Conservation (phyloP, 2,113 vertebrate species). For the Saguinus imperator region DNA sequence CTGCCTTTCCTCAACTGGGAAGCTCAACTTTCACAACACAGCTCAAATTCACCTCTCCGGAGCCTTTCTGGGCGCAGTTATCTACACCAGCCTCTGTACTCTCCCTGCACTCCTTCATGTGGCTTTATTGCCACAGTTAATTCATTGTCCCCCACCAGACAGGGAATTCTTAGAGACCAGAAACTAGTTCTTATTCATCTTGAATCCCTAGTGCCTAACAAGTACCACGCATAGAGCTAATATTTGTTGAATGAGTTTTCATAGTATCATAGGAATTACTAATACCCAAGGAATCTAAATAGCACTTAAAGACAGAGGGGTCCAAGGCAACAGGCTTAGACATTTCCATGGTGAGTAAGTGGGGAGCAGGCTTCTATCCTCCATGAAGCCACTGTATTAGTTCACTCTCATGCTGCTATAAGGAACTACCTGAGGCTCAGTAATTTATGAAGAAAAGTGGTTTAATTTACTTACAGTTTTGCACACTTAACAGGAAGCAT, state of each 20-base stretch:
- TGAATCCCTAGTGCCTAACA: not conserved
- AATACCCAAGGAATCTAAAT: not conserved
- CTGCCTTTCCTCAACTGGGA: not conserved
- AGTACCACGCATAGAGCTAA: not conserved
- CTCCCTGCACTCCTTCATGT: not conserved
- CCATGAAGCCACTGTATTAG: no score
- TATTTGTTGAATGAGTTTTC: not conserved
- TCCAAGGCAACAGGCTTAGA: not conserved
- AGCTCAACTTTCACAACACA: not conserved
- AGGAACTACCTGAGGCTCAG: no score
- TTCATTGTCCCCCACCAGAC: not conserved
- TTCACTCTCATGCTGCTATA: no score
- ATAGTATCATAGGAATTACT: not conserved
- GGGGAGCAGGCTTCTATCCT: not conserved
- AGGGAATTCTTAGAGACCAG: not conserved
- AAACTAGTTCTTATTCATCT: not conserved
- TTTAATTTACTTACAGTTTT: no score
- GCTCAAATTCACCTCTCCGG: not conserved
- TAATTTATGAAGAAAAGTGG: no score
- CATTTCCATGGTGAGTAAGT: not conserved
- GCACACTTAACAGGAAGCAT: no score
- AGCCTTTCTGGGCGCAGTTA: not conserved
- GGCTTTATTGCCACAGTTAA: not conserved
- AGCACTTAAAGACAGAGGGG: not conserved
- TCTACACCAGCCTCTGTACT: fast-evolving